Conservation (phyloP, 1,140 invertebrate species). For the Drosophila chauvacae region DNA sequence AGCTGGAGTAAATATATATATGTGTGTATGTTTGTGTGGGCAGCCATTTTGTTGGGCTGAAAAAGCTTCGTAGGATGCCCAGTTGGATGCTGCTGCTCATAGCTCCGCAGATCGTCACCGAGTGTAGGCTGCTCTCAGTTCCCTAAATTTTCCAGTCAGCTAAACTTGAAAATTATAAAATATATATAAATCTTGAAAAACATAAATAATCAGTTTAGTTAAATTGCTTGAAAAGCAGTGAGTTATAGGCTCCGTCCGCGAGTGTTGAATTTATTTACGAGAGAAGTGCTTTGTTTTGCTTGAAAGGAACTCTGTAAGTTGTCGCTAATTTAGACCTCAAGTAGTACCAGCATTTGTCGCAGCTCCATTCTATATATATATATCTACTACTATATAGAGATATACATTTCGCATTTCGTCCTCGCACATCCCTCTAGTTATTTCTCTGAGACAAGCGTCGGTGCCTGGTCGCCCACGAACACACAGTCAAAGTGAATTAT, state of each 20-base stretch:
- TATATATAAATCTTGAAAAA: background rate
- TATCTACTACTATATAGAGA: slow-evolving; percentile 1
- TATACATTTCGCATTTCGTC: slow-evolving; percentile 54
- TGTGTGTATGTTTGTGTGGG: slow-evolving; percentile 21
- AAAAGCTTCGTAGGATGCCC: slow-evolving; percentile 79
- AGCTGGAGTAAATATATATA: background rate
- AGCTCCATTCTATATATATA: slow-evolving; percentile 41
- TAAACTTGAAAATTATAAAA: background rate
- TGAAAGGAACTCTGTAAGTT: slow-evolving; percentile 56
- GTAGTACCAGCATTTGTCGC: slow-evolving; percentile 51
- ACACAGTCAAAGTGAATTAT: slow-evolving; percentile 84
- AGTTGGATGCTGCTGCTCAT: slow-evolving; percentile 68
- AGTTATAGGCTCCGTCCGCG: slow-evolving; percentile 41
- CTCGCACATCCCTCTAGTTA: slow-evolving; percentile 50
- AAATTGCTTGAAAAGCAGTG: slow-evolving; percentile 16
- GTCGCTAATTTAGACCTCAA: slow-evolving; percentile 33
- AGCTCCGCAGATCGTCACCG: slow-evolving; percentile 84
- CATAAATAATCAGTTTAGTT: background rate
- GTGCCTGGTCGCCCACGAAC: slow-evolving; percentile 45
- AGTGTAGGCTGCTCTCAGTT: slow-evolving; percentile 78
- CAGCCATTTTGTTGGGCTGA: slow-evolving; percentile 67
- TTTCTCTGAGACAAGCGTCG: slow-evolving; percentile 38
- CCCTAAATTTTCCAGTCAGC: slow-evolving; percentile 22
- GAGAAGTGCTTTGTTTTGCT: slow-evolving; percentile 22
- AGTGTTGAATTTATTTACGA: slow-evolving; percentile 1